A percentile compares a stretch with the other conserved stretches of the same genome.
Conservation (phyloP, 2,797 vertebrate genomes). For the Pangasius djambal region DNA sequence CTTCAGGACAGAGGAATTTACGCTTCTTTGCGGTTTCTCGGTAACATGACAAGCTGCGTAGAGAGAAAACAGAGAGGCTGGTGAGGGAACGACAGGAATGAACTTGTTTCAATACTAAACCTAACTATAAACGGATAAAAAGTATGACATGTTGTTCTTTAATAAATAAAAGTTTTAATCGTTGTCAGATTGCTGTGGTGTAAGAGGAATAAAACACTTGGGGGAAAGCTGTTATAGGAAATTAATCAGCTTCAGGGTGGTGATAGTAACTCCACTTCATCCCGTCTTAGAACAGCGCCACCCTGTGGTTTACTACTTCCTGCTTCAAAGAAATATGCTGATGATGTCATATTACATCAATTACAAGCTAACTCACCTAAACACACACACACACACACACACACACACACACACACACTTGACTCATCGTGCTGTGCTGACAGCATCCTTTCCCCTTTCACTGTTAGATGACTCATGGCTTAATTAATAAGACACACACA, state of each 20-base stretch:
- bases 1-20: too few relatives aligned
- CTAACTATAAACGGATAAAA: neutral
- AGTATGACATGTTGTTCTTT: neutral
- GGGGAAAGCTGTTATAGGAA: too few relatives aligned
- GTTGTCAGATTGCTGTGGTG: neutral
- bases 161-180: neutral
- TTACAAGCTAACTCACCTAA: neutral
- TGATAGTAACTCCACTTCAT: too few relatives aligned
- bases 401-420: slow-evolving; percentile 14
- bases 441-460: slow-evolving; percentile 47
- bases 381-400: slow-evolving; percentile 13
- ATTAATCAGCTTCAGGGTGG: too few relatives aligned
- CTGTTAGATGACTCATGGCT: slow-evolving; percentile 54
- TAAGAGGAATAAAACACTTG: neutral
- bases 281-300: too few relatives aligned
- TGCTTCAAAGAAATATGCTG: neutral
- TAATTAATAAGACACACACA: slow-evolving; percentile 2
- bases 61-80: neutral
- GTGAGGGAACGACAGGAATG: neutral
- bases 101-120: neutral
- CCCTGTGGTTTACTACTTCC: neutral
- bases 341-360: slow-evolving; percentile 5
- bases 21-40: neutral
- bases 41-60: neutral
- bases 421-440: slow-evolving; percentile 30